These are phyloP conservation scores for Amorpha juglandis DNA, from an alignment of 2,888 invertebrate genomes.

Conservation along the genomic window DNA sequence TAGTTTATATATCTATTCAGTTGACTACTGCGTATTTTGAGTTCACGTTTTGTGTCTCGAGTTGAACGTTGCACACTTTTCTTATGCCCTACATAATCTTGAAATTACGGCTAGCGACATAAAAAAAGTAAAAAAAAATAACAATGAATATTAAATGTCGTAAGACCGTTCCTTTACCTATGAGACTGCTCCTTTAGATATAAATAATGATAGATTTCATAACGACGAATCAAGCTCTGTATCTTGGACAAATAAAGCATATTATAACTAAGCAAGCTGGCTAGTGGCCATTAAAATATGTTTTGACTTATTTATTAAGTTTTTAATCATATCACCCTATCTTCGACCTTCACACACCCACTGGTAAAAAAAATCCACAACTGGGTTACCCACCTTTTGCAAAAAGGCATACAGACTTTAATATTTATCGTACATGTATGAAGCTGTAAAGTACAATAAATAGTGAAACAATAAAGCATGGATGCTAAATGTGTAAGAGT, in stretches of 20 bases:
- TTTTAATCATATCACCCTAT: conserved; percentile 43
- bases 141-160: conserved; percentile 59
- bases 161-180: conserved; percentile 65
- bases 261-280: conserved; percentile 69
- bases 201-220: conserved; percentile 60
- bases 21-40: conserved; percentile 71
- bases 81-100: conserved; percentile 65
- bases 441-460: too few species aligned
- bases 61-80: conserved; percentile 82
- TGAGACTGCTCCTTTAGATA: conserved; percentile 79
- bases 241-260: conserved; percentile 72
- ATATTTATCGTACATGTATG: too few species aligned
- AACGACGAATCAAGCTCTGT: conserved; percentile 69
- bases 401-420: too few species aligned
- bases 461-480: too few species aligned
- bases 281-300: conserved; percentile 58
- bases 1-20: conserved; percentile 4
- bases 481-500: too few species aligned
- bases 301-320: conserved; percentile 27
- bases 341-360: background rate
- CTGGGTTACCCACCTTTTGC: too few species aligned
- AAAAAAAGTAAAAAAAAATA: conserved; percentile 63
- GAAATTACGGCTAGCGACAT: conserved; percentile 65
- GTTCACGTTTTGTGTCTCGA: conserved; percentile 75
- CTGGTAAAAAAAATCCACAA: background rate